phyloP scores from a whole-genome alignment of 2,113 vertebrate genomes.

The Urocitellus parryii region DNA sequence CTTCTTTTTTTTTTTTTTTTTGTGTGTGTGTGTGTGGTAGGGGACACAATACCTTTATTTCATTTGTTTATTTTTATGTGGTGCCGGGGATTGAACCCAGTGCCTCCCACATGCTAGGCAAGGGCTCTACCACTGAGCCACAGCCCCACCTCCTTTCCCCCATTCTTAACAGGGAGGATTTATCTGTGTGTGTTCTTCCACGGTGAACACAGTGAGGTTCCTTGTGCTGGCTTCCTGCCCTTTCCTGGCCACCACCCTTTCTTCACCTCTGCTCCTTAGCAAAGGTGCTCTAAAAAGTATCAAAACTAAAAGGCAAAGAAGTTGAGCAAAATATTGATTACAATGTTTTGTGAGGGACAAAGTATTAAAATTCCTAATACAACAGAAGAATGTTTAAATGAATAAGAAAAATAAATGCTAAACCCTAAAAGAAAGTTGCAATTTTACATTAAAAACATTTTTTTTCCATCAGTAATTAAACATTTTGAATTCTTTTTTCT shows the following conservation, averaged over 20 bases:
- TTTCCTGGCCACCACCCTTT: neutral
- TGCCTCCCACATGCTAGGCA: too few relatives aligned
- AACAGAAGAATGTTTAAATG: neutral
- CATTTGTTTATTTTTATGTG: too few relatives aligned
- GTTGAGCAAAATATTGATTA: neutral
- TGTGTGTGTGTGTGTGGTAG: too few relatives aligned
- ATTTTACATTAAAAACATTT: neutral
- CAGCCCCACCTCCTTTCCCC: too few relatives aligned
- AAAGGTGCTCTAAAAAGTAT: neutral
- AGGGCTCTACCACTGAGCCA: too few relatives aligned
- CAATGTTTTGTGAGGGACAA: neutral
- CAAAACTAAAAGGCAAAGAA: neutral
- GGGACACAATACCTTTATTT: too few relatives aligned
- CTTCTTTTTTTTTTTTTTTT: too few relatives aligned
- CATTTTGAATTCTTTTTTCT: too few relatives aligned
- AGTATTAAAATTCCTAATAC: neutral
- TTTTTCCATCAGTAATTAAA: neutral
- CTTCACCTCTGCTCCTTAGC: neutral
- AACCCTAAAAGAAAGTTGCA: neutral
- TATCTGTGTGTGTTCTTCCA: neutral
- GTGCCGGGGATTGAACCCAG: too few relatives aligned
- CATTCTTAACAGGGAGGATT: neutral
- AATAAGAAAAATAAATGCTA: neutral
- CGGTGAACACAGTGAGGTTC: accelerated
- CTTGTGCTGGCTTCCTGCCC: too few relatives aligned